Base-by-base conservation (phyloP, 1,140 invertebrate genomes). In the Cyclina sinensis region DNA sequence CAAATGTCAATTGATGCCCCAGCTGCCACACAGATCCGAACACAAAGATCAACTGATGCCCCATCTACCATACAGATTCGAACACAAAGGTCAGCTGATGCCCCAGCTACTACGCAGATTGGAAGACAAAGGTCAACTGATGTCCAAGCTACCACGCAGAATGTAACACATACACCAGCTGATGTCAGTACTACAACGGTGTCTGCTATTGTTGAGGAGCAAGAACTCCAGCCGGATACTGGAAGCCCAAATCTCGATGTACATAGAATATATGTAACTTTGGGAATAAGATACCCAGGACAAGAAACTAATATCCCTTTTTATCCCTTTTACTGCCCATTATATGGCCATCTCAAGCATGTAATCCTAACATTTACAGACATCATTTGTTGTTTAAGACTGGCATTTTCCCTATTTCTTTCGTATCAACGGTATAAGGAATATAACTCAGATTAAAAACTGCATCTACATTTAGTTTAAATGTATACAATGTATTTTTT, bases 401-500 rank as follows among this genome's bases (percentile, higher is more conserved):
- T 65, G 59, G 59, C 59, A 65, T 11, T 65, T 65, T n/a, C 59
- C 59, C 59, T 65, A 48, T 48, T 48, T 65, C 59, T 65, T 65
- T 65, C 59, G 59, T 65, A 24, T 65, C 59, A 65, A 65, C 59
- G 59, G 59, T 65, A 65, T 65, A 11, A 11, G 59, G 59, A 65
- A 65, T 65, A n/a, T 11, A 9, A 65, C 9, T 65, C 59, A 11
- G 59, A 65, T 65, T 65, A 65, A 65, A 65, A 65, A 65, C 59
- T 65, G 59, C 59, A 65, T 65, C 59, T 65, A 65, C 59, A 65
- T 65, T 65, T 65, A 65, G 59, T 65, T 11, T 11, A 65, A 65
- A 65, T 65, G 59, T 65, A 65, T 65, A 65, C 59, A 65, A 65
- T 65, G 59, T 65, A 65, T n/a, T 65, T 65, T 65, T 65, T 65